These are phyloP conservation scores for Cristatella mucedo DNA, from an alignment of 2,888 invertebrate species.

Conservation along the genomic window DNA sequence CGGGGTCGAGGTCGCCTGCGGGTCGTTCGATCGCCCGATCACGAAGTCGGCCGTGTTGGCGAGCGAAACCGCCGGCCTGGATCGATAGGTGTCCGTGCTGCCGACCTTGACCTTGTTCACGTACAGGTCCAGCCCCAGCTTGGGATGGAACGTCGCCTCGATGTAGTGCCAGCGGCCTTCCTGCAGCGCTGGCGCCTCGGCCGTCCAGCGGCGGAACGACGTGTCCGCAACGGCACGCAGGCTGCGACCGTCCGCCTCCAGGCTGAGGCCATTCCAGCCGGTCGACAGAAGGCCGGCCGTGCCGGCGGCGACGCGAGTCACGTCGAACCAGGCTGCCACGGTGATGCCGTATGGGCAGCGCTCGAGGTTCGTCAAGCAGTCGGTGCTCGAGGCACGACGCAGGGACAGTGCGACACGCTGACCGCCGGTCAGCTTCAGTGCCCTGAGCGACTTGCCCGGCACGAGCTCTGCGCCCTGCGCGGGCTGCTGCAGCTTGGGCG, in stretches of 20 bases:
- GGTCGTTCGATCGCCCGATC: neutral
- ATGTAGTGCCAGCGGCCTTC: slow-evolving; percentile 27
- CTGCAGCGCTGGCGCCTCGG: slow-evolving; percentile 12
- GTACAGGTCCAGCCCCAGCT: slow-evolving; percentile 21
- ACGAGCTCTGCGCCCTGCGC: no score
- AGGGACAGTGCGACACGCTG: no score
- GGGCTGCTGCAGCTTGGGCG: no score
- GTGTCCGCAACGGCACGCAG: neutral
- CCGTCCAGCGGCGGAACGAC: neutral
- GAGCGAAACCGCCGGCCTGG: no score
- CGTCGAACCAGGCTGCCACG: no score
- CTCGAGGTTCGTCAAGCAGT: no score
- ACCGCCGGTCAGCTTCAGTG: no score
- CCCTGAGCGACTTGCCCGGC: no score
- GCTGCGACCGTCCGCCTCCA: neutral
- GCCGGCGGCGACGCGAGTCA: no score
- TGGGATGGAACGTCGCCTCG: slow-evolving; percentile 25
- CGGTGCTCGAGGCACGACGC: no score
- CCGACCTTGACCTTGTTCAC: slow-evolving; percentile 19
- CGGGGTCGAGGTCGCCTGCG: neutral
- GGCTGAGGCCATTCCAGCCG: slow-evolving; percentile 4
- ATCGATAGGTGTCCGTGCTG: no score
- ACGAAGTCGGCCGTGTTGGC: neutral
- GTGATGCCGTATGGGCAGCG: no score
- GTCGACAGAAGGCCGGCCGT: slow-evolving; percentile 1